Base-by-base conservation (phyloP, 2,113 vertebrate genomes). In the Romanogobio albipinnatus region DNA sequence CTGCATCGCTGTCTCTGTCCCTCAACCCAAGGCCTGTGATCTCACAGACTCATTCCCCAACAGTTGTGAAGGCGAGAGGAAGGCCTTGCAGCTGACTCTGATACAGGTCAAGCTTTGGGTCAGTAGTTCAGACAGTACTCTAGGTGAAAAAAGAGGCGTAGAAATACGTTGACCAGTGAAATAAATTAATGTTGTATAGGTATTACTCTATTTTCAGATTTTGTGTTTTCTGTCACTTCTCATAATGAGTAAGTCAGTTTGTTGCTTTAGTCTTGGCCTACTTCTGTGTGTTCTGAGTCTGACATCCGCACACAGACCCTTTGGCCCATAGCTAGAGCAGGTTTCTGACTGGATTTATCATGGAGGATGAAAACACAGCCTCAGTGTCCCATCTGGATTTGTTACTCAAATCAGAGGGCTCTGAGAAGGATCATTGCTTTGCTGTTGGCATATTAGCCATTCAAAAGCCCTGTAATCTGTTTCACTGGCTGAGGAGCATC, bases 1-100 rank as follows among this genome's bases (percentile, higher is more conserved):
- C 58, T 70, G 1, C 13, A 61, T 64, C 79, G 8, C 64, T 76
- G n/a, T 80, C 84, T 29, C 76, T 49, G 85, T 87, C 81, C 81
- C 77, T 64, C 49, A 81, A 68, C 71, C 75, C 89, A 88, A 84
- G 87, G 87, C 79, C 86, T 66, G 76, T 71, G 86, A 87, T 82
- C 77, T 70, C 66, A 59, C 10, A 49, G 14, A 85, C 56, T 56
- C 45, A 81, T 85, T n/a, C 73, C 79, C 58, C 26, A 70, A 70
- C 77, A 77, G 53, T 74, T 87, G 61, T 78, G 84, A 70, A 84
- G 78, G 79, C 82, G 81, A 76, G 61, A 53, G 51, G 39, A 51
- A 53, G 71, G 51, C 73, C 66, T 64, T 84, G 79, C 62, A 66
- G 33, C 76, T 81, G 76, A 87, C 76, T 74, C 33, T 22, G 26